Conservation (phyloP, 1,140 invertebrate species). For the Rhizoglyphus robini region DNA sequence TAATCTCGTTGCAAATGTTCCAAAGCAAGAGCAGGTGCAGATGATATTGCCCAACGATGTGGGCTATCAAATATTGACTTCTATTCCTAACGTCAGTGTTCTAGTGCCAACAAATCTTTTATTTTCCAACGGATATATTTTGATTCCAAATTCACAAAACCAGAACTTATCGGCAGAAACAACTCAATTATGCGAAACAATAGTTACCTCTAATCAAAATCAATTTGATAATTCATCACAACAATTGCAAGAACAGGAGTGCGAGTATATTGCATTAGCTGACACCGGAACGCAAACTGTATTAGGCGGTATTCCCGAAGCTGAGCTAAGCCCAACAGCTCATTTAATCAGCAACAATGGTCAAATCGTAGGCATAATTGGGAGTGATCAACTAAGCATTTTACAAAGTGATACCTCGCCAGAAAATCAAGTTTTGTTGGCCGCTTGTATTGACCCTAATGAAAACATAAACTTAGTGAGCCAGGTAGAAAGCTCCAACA, state of each 20-base stretch:
- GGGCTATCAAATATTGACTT: neutral
- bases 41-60: neutral
- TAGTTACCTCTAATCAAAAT: too few relatives aligned
- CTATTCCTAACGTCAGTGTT: constrained; percentile 1
- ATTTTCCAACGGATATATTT: neutral
- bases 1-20: neutral
- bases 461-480: neutral
- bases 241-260: constrained; percentile 2
- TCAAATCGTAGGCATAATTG: constrained; percentile 20
- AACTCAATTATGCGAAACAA: too few relatives aligned
- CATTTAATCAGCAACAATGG: constrained; percentile 4
- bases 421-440: neutral
- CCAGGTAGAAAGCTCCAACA: neutral
- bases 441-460: neutral
- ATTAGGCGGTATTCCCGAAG: neutral
- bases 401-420: neutral
- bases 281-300: neutral
- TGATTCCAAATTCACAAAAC: neutral
- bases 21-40: neutral
- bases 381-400: constrained; percentile 5
- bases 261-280: neutral
- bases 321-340: neutral
- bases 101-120: constrained; percentile 17
- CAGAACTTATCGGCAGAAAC: neutral
- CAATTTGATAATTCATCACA: too few relatives aligned